phyloP scores from a whole-genome alignment of 2,888 invertebrate genomes.

The Megamerina dolium region DNA sequence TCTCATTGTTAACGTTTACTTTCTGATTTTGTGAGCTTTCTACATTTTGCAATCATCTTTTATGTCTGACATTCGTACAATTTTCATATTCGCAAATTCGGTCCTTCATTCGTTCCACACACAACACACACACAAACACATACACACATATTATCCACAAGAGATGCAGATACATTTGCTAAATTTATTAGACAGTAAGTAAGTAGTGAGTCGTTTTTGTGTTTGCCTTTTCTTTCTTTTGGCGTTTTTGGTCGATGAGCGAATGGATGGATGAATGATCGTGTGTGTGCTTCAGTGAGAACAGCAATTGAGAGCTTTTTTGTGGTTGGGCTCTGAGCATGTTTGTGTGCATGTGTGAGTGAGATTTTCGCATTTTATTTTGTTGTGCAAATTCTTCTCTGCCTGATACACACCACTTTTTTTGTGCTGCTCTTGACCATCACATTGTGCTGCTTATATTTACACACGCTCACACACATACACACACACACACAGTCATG shows the following conservation, averaged over 20 bases:
- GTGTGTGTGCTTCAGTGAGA: slow-evolving; percentile 3
- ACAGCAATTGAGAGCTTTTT: background rate
- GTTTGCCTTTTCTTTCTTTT: slow-evolving; percentile 5
- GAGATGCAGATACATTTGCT: too few relatives aligned
- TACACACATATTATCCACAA: too few relatives aligned
- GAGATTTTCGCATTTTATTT: slow-evolving; percentile 31
- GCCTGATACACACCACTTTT: too few relatives aligned
- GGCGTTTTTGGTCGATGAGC: background rate
- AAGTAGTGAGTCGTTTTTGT: too few relatives aligned
- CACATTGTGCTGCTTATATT: slow-evolving; percentile 17
- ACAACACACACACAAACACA: too few relatives aligned
- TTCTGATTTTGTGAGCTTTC: slow-evolving; percentile 5
- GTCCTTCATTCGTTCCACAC: slow-evolving; percentile 20
- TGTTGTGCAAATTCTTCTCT: slow-evolving; percentile 36
- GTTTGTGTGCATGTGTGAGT: slow-evolving; percentile 2
- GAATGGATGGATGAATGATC: slow-evolving; percentile 9
- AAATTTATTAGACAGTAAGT: too few relatives aligned
- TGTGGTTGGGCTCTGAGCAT: slow-evolving; percentile 4
- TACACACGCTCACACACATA: slow-evolving; percentile 1
- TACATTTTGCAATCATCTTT: slow-evolving; percentile 4
- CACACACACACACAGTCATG: too few relatives aligned
- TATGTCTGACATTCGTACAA: slow-evolving; percentile 10
- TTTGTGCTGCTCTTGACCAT: too few relatives aligned
- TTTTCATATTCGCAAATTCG: slow-evolving; percentile 21
- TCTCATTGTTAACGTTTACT: background rate